Evolutionary conservation across 1,140 invertebrate genomes (phyloP).

Genomic region (Eciton burchellii): DNA sequence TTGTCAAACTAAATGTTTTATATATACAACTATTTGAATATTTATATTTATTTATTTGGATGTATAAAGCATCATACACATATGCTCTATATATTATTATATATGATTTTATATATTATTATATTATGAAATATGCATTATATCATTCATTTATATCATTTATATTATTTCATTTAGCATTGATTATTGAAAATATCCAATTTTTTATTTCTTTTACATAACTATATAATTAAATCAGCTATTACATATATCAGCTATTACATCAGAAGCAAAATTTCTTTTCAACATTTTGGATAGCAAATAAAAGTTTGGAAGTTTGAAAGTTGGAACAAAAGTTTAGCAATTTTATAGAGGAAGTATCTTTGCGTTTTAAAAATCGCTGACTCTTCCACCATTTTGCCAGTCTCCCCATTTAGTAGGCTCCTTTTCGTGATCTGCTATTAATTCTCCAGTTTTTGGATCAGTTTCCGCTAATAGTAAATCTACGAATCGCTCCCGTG

Average conservation of each 20-base stretch:
- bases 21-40: too few species aligned
- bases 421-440: constrained; percentile 75
- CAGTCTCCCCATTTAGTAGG: constrained; percentile 82
- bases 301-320: too few species aligned
- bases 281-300: constrained; percentile 74
- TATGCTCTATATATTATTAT: background rate
- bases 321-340: too few species aligned
- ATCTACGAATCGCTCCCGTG: constrained; percentile 72
- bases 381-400: constrained; percentile 78
- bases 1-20: too few species aligned
- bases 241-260: too few species aligned
- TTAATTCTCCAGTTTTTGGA: constrained; percentile 74
- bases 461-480: constrained; percentile 76
- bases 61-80: too few species aligned
- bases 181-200: constrained; percentile 6
- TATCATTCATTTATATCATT: constrained; percentile 17
- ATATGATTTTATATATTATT: constrained; percentile 16
- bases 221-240: too few species aligned
- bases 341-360: constrained; percentile 43
- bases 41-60: too few species aligned
- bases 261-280: constrained; percentile 19
- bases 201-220: background rate
- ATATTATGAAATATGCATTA: background rate
- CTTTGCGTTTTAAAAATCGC: constrained; percentile 75
- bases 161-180: constrained; percentile 37